Evolutionary conservation across 2,113 vertebrate species (phyloP).

Genomic region (Cyrtonyx montezumae): DNA sequence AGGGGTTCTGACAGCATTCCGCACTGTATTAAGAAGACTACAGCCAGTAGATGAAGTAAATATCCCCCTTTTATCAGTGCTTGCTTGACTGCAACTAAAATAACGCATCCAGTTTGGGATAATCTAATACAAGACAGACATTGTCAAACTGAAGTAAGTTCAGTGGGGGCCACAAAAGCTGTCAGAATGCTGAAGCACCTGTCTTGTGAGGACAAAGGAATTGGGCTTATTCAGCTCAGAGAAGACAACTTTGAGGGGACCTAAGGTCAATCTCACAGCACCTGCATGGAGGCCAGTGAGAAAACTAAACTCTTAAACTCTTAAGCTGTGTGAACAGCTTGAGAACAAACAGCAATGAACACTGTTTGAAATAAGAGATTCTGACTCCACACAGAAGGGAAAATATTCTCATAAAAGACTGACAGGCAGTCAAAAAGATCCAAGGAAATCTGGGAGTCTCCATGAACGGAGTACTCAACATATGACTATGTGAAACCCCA

Average conservation of each 20-base stretch:
- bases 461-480: neutral
- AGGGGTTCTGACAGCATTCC: neutral
- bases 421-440: neutral
- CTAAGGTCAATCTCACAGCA: neutral
- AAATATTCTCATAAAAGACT: neutral
- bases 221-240: neutral
- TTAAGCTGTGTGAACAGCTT: neutral
- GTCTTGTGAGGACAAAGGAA: neutral
- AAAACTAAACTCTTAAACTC: neutral
- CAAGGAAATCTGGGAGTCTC: neutral
- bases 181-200: neutral
- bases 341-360: neutral
- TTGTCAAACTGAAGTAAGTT: neutral
- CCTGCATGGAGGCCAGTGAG: neutral
- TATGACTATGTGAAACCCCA: neutral
- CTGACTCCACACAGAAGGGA: neutral
- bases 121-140: neutral
- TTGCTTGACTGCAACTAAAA: neutral
- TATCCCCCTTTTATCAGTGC: neutral
- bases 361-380: neutral
- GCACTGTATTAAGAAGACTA: neutral
- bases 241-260: neutral
- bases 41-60: neutral
- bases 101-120: neutral
- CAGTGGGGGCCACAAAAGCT: neutral